phyloP scores from a whole-genome alignment of 2,113 vertebrate genomes.

The Ifrita kowaldi region DNA sequence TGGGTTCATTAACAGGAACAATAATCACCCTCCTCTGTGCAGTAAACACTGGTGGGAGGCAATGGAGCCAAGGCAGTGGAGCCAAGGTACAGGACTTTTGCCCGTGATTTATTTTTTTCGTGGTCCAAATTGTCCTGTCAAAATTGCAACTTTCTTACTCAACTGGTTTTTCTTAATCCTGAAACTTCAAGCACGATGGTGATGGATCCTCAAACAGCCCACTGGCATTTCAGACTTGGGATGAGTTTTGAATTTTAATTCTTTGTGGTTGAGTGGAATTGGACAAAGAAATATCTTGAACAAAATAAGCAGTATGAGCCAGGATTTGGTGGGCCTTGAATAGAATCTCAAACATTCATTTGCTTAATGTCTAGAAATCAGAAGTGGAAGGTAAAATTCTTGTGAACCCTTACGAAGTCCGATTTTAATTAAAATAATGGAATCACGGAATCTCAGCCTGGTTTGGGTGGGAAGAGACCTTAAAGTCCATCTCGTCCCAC shows the following conservation, averaged over 20 bases:
- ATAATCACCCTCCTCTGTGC: not conserved
- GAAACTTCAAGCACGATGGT: not conserved
- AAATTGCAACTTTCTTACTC: not conserved
- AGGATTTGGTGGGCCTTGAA: not conserved
- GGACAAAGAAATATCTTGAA: not conserved
- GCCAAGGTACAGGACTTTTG: not conserved
- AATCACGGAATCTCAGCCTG: not conserved
- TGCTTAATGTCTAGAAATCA: not conserved
- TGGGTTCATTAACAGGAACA: not conserved
- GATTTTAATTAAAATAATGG: not conserved
- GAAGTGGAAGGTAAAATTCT: not conserved
- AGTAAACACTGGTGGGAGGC: not conserved
- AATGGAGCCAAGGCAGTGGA: not conserved
- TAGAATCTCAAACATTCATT: not conserved
- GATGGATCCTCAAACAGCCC: not conserved
- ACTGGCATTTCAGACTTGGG: not conserved
- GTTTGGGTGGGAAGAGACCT: not conserved
- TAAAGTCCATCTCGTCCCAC: not conserved
- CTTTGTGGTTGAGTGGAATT: not conserved
- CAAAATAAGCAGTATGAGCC: not conserved
- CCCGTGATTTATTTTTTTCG: not conserved
- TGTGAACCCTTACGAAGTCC: not conserved
- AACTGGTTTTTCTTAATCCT: not conserved
- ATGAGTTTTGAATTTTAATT: not conserved
- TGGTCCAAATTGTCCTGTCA: not conserved